Base-by-base conservation (phyloP, 2,113 vertebrate species). In the Noturus placidus region DNA sequence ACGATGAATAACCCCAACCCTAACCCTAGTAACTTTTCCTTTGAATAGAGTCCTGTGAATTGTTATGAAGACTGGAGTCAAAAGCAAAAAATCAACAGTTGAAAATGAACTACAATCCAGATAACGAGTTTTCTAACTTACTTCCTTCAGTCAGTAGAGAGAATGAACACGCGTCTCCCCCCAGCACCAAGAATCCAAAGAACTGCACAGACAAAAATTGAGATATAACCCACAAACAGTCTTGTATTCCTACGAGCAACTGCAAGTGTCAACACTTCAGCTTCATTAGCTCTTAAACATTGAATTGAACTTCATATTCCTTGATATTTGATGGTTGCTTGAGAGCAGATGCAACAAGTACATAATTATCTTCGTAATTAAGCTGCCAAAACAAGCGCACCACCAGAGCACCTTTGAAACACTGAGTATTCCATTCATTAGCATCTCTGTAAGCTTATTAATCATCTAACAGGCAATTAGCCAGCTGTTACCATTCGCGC, bases 371-470 rank as follows among this genome's bases (percentile, higher is more conserved):
- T 95, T 94, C 95, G 94, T 98, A 98, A 98, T 98, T 97, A 98
- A 97, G 96, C 96, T 96, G 96, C 95, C 96, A 97, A 96, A 96
- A 97, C 96, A 97, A 95, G 95, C 94, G 95, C 96, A 95, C 95
- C 94, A 96, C 96, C 96, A 95, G 96, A 97, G 97, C 96, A 98
- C 97, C 97, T 98, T 97, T 97, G 97, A 97, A 99, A 97, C 96
- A 95, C 96, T 94, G 96, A 97, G 96, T 95, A 96, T 96, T 95
- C 95, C 91, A 96, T 96, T 97, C 97, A 98, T 99, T 98, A 98
- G 97, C 97, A 97, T 99, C 97, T 97, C 96, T 97, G 96, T 97
- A 97, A 97, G 97, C 97, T 96, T 98, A 99, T 98, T 99, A 98
- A 98, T 98, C 97, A 98, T 98, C 97, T 97, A 99, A 97, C 96